Percentiles rank a stretch among this genome's conserved stretches.
Evolutionary conservation across 2,888 invertebrate genomes (phyloP).

Genomic region (Tanytarsus gracilentus): DNA sequence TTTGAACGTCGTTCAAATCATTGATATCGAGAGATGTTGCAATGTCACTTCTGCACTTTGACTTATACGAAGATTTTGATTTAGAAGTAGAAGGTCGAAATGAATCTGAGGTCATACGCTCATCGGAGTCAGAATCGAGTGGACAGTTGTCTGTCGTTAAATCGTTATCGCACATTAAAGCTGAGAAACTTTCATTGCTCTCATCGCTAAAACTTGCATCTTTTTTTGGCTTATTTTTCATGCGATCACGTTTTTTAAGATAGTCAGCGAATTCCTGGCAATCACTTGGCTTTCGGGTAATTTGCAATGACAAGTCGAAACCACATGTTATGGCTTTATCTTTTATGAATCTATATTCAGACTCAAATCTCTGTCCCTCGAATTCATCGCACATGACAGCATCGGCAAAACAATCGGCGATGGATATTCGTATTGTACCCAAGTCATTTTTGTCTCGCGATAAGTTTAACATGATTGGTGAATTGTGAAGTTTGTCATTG

Average conservation of each 20-base stretch:
- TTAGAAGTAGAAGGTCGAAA: neutral
- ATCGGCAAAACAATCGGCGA: constrained; percentile 1
- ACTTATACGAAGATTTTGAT: neutral
- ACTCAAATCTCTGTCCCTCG: neutral
- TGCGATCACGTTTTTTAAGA: neutral
- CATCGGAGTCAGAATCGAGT: neutral
- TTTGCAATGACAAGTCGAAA: neutral
- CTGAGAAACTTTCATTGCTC: neutral
- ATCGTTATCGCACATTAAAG: neutral
- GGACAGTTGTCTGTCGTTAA: neutral
- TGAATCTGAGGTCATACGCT: neutral
- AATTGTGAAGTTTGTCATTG: neutral
- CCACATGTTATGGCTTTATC: neutral
- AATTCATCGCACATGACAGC: constrained; percentile 9
- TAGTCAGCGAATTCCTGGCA: neutral
- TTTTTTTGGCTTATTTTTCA: neutral
- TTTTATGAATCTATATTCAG: neutral
- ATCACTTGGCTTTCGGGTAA: neutral
- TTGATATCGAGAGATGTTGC: neutral
- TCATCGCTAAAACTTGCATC: neutral
- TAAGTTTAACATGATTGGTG: constrained; percentile 19
- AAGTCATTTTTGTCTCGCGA: neutral
- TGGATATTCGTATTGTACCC: neutral
- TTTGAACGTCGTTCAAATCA: neutral
- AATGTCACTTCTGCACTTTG: constrained; percentile 13